Conservation (phyloP, 2,888 invertebrate genomes). For the Trachelus tabidus region DNA sequence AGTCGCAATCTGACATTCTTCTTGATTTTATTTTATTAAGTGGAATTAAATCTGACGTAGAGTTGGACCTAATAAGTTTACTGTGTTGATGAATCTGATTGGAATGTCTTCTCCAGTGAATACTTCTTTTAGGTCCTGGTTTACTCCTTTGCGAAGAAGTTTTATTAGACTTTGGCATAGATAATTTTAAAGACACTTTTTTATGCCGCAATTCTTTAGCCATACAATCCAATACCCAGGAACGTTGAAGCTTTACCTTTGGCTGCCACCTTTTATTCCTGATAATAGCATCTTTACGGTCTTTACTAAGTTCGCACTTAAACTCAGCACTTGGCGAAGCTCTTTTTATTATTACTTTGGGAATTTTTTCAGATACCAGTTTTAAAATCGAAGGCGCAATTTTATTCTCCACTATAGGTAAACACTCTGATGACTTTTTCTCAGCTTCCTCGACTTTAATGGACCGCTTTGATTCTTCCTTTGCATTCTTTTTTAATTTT, state of each 20-base stretch:
- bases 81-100: conserved; percentile 19
- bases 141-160: conserved; percentile 7
- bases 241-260: conserved; percentile 56
- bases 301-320: conserved; percentile 60
- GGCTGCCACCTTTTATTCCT: conserved; percentile 57
- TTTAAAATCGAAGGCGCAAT: conserved; percentile 5
- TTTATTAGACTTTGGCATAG: conserved; percentile 27
- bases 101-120: background rate
- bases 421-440: background rate
- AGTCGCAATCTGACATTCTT: conserved; percentile 36
- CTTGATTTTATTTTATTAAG: conserved; percentile 28
- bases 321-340: conserved; percentile 59
- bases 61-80: conserved; percentile 41
- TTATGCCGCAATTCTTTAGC: conserved; percentile 53
- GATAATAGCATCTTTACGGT: conserved; percentile 43
- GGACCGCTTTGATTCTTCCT: background rate
- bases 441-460: background rate
- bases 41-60: conserved; percentile 38
- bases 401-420: background rate
- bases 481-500: background rate
- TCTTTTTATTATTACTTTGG: conserved; percentile 62
- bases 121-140: background rate
- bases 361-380: conserved; percentile 50
- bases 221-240: conserved; percentile 56
- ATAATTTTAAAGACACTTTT: conserved; percentile 37